Conservation (phyloP, 2,888 invertebrate species). For the Cosmopolites sordidus region DNA sequence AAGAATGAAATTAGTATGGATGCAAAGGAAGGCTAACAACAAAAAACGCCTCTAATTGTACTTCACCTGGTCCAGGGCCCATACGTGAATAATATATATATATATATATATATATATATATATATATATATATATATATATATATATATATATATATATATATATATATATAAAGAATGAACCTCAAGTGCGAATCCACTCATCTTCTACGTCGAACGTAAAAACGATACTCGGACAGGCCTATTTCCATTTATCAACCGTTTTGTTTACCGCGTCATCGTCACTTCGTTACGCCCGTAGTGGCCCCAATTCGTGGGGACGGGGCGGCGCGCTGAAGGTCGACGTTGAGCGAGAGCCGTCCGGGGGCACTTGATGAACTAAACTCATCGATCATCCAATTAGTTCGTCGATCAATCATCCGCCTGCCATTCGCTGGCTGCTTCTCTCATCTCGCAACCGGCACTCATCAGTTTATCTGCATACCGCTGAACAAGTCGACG, state of each 20-base stretch:
- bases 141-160: too few species aligned
- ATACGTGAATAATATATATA: too few species aligned
- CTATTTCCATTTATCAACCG: conserved; percentile 24
- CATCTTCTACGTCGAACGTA: too few species aligned
- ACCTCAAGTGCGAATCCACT: too few species aligned
- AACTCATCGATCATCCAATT: conserved; percentile 76
- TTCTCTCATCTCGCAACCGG: conserved; percentile 11
- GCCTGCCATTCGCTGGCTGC: conserved; percentile 48
- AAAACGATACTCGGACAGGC: too few species aligned
- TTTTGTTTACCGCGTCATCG: conserved; percentile 28
- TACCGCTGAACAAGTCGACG: conserved; percentile 38
- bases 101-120: too few species aligned
- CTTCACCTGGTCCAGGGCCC: too few species aligned
- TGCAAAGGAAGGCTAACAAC: too few species aligned
- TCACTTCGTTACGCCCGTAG: conserved; percentile 26
- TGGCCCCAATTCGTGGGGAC: conserved; percentile 30
- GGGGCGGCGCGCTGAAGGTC: conserved; percentile 29
- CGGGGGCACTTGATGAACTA: conserved; percentile 49
- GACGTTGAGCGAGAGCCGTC: conserved; percentile 31
- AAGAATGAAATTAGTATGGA: too few species aligned
- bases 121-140: too few species aligned
- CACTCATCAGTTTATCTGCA: conserved; percentile 43
- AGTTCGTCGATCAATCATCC: conserved; percentile 70
- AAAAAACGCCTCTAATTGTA: too few species aligned
- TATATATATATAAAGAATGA: too few species aligned